phyloP scores from a whole-genome alignment of 2,113 vertebrate species.

The Speoplatyrhinus poulsoni region DNA sequence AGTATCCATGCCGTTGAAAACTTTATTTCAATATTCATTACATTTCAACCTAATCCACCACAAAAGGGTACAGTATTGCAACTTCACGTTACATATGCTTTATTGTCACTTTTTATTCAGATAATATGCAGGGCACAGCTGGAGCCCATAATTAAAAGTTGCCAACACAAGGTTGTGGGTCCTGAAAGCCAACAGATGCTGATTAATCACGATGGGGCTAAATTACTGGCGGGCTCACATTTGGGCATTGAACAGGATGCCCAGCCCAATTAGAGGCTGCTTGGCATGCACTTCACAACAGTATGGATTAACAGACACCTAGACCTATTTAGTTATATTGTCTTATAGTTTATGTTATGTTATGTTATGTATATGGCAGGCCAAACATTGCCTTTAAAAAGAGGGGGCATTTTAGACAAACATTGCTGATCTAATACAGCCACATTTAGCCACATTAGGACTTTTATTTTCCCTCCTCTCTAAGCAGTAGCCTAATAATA shows the following conservation, averaged over 20 bases:
- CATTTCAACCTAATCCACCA: too few relatives aligned
- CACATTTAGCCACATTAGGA: too few relatives aligned
- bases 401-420: neutral
- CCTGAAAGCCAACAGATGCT: constrained; percentile 3
- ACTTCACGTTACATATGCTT: neutral
- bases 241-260: neutral
- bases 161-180: neutral
- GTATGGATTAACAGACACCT: constrained; percentile 1
- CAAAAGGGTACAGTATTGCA: too few relatives aligned
- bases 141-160: neutral
- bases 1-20: too few relatives aligned
- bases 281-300: constrained; percentile 16
- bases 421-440: too few relatives aligned
- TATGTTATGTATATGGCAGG: neutral
- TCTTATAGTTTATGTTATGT: neutral
- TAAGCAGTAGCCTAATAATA: too few relatives aligned
- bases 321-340: constrained; percentile 5
- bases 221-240: constrained; percentile 11
- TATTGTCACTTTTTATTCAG: neutral
- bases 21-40: too few relatives aligned
- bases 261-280: constrained; percentile 6
- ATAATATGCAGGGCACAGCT: neutral
- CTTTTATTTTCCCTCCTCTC: too few relatives aligned
- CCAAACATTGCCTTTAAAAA: neutral
- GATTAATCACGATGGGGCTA: constrained; percentile 1